Base-by-base conservation (phyloP, 2,888 invertebrate species). In the Kryphioiulus occultus region DNA sequence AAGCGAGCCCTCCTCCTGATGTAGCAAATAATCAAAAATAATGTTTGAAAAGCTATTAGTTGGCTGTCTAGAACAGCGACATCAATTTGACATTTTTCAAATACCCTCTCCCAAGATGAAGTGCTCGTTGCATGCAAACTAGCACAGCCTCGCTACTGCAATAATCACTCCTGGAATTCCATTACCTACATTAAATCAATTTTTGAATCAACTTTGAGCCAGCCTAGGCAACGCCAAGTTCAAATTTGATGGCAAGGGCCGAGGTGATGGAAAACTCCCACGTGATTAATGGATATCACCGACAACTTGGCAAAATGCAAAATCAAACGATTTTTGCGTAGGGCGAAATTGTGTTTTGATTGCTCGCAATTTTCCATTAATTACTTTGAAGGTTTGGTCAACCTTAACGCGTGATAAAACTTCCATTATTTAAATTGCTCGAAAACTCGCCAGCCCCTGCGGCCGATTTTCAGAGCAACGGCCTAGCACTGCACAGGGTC, bases 11-110 rank as follows among this genome's bases (percentile, higher is more conserved):
- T n/a, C n/a, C 22, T 59, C 59, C 22, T 9, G 59, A 59, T 59
- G 59, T 59, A 59, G 59, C 59, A 59, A 59, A 59, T 59, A 59
- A 59, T 59, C 59, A 59, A 59, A 59, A 59, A 59, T 59, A 59
- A 59, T 59, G 59, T 59, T 59, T 59, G 59, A 59, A 59, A 59
- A 59, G 59, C 59, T 59, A 59, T 59, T 59, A 59, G 59, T 59
- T 59, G 12, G 59, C 59, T 59, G 59, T 59, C 59, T 59, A n/a
- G 59, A 59, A n/a, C 59, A 59, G 59, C 59, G 59, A 59, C 59
- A 59, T 59, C 59, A 59, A 59, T 59, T 59, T 59, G 59, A 59
- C 59, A 22, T 59, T 59, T 59, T 59, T 59, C 59, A 59, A 59
- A 59, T 59, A n/a, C n/a, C 59, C 59, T 12, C 59, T 59, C 59